Base-by-base conservation (phyloP, 2,888 invertebrate genomes). In the Agrilus biguttatus region DNA sequence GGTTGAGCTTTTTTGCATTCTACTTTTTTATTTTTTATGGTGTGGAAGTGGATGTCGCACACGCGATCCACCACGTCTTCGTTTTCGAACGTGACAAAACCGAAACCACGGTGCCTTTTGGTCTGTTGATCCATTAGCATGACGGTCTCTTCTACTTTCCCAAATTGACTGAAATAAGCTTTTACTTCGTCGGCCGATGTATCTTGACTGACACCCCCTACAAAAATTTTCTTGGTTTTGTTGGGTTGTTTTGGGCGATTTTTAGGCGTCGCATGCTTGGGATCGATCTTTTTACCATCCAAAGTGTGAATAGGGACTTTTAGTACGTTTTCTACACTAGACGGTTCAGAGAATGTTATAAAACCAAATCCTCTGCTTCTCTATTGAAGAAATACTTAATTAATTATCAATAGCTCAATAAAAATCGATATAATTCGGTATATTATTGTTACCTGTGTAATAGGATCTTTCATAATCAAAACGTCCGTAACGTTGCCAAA, bases 101-200 rank as follows among this genome's bases (percentile, higher is more conserved):
- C 90, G 64, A 90, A 90, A 49, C 90, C 90, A 42, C 90, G 76
- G 63, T 90, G 89, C 44, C 90, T 78, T 60, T 89, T 89, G 28
- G 90, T 90, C 67, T 90, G 89, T 68, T 90, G 89, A 63, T 90
- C 89, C 89, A 90, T 90, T 53, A 90, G 73, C 89, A 90, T 89
- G 14, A 89, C 89, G 23, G 89, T 87, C 66, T 90, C 90, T 62
- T 89, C 89, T 14, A 88, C 89, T 59, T 83, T 82, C 14, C 90
- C 90, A 65, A 88, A 90, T 66, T 89, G 88, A 51, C 80, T 80
- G 74, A 90, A 90, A 67, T 89, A 90, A 33, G 84, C 83, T 65
- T 88, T 84, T 7, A 90, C 89, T 66, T 90, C 90, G 44, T 90
- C 90, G 42, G 87, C 85, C 28, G 87, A 85, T 2, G 90, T 90